phyloP scores from a whole-genome alignment of 2,113 vertebrate species.

The Casuarius casuarius region DNA sequence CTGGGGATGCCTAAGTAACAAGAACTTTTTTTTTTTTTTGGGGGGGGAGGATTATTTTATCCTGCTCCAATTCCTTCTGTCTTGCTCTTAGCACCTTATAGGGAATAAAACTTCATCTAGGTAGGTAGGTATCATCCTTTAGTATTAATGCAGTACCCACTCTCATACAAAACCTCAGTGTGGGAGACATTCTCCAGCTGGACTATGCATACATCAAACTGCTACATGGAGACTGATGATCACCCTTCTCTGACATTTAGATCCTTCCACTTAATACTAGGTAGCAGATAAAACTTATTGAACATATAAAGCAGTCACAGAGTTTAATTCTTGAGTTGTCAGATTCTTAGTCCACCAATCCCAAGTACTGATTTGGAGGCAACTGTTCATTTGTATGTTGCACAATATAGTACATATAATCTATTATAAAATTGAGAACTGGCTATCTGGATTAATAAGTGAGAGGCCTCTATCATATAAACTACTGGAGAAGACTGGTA shows the following conservation, averaged over 20 bases:
- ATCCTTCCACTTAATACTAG: neutral
- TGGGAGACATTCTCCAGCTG: fast-evolving
- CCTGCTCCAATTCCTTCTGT: neutral
- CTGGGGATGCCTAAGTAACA: neutral
- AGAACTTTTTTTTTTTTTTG: neutral
- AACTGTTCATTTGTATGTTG: neutral
- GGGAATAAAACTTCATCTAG: neutral
- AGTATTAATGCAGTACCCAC: neutral
- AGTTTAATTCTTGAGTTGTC: neutral
- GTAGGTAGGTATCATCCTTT: neutral
- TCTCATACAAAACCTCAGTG: neutral
- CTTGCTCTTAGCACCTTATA: neutral
- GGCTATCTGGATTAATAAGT: neutral
- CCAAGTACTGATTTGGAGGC: fast-evolving
- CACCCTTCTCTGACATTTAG: neutral
- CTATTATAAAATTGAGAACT: neutral
- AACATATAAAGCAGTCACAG: fast-evolving
- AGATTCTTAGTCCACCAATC: neutral
- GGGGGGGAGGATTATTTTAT: neutral
- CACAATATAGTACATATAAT: too few relatives aligned
- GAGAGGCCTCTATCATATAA: neutral
- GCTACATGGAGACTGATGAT: fast-evolving
- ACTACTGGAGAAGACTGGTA: neutral
- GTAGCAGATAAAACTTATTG: fast-evolving
- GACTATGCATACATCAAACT: fast-evolving